Evolutionary conservation across 2,888 invertebrate species (phyloP), one percentile per base, ranked within the genome.

Genomic region (Amblyjoppa fuscipennis): DNA sequence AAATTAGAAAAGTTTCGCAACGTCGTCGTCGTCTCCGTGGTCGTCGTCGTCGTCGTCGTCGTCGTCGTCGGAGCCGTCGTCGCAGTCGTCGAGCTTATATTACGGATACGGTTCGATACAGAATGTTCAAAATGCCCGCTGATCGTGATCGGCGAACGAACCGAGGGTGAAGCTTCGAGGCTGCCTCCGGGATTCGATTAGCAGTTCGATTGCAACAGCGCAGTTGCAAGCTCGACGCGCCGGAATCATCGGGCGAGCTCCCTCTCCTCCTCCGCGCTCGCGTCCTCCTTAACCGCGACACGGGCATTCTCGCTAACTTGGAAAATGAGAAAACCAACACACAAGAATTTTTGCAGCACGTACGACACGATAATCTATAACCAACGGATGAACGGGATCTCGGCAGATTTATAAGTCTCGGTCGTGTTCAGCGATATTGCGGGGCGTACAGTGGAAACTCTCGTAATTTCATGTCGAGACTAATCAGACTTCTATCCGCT

Each of bases 1-100:
- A 88, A 88, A 88, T 88, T 88, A 88, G 88, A 88, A 88, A 88
- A 88, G 86, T 88, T 88, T 88, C 80, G 83, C 78, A 83, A 85
- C 86, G 86, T 85, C 88, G 87, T 87, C 88, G 83, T 20, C 88
- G 75, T 76, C 82, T 61, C 64, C 81, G 68, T 70, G 34, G 56
- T 49, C 70, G 79, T 80, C 80, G 85, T 80, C 83, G 76, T 38
- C 86, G 41, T 53, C 80, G 80, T 56, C 80, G 80, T 45, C 80
- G 41, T 7, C 80, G 75, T 70, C 34, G 34, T 53, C 80, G 80
- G 28, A 66, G 80, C 28, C 80, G 45, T 9, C 73, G 79, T 75
- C 85, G 81, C 45, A 75, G 77, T 83, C 64, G 76, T 68, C 83
- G 83, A 73, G 76, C 80, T 83, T 83, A 73, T 76, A 79, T 75